A percentile compares a stretch with the other conserved stretches of the same genome.
Conservation (phyloP, 1,140 invertebrate genomes). For the Mizuhopecten yessoensis region DNA sequence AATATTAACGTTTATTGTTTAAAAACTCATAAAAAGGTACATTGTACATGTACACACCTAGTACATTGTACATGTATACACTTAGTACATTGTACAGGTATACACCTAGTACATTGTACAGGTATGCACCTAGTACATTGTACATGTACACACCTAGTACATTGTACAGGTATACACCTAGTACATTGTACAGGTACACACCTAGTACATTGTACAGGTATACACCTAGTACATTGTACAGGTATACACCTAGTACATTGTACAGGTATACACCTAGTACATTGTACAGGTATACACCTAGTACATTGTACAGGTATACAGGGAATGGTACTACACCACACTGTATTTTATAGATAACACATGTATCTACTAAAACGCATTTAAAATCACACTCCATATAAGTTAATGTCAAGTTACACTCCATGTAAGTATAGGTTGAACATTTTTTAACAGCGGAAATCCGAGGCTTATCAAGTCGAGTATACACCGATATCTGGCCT, state of each 20-base stretch:
- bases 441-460: slow-evolving; percentile 34
- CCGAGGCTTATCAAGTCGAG: background rate
- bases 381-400: background rate
- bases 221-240: too few relatives aligned
- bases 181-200: too few relatives aligned
- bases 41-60: too few relatives aligned
- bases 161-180: too few relatives aligned
- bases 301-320: background rate
- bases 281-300: background rate
- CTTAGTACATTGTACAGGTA: too few relatives aligned
- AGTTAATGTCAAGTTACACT: background rate
- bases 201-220: too few relatives aligned
- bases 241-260: too few relatives aligned
- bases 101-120: too few relatives aligned
- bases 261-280: too few relatives aligned
- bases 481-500: background rate
- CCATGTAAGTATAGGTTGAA: background rate
- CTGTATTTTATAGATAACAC: background rate
- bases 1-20: background rate
- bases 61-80: too few relatives aligned
- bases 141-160: too few relatives aligned
- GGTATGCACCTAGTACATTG: too few relatives aligned
- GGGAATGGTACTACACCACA: background rate
- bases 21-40: background rate
- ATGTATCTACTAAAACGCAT: background rate